Percentiles rank a stretch among this genome's conserved stretches.
Conservation (phyloP, 2,888 invertebrate species). For the Scaptomyza flava region DNA sequence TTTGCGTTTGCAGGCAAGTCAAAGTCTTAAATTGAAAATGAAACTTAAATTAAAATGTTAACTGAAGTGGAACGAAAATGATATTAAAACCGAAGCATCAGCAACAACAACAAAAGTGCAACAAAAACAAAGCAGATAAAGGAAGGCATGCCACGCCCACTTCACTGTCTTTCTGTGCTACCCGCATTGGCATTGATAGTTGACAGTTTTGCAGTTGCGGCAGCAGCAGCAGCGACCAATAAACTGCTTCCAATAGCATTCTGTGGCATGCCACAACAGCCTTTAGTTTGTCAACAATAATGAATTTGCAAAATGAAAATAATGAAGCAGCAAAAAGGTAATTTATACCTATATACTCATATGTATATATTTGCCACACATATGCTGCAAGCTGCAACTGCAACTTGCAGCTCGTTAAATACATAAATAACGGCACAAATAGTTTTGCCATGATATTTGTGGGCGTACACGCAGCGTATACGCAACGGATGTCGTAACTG, state of each 20-base stretch:
- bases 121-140: slow-evolving; percentile 18
- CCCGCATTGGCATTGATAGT: slow-evolving; percentile 68
- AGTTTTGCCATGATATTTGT: not conserved
- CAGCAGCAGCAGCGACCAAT: slow-evolving; percentile 33
- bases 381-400: slow-evolving; percentile 17
- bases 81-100: slow-evolving; percentile 76
- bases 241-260: slow-evolving; percentile 51
- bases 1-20: slow-evolving; percentile 66
- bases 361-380: slow-evolving; percentile 13
- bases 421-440: slow-evolving; percentile 49
- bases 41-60: slow-evolving; percentile 83
- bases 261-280: slow-evolving; percentile 61
- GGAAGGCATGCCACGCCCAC: slow-evolving; percentile 29
- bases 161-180: slow-evolving; percentile 35
- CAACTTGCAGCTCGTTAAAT: slow-evolving; percentile 49
- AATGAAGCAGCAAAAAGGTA: slow-evolving; percentile 66
- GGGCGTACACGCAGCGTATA: slow-evolving; percentile 24
- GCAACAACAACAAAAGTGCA: slow-evolving; percentile 24
- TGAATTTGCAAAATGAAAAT: too few relatives aligned
- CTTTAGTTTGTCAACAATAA: slow-evolving; percentile 74
- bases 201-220: slow-evolving; percentile 51
- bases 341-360: slow-evolving; percentile 26
- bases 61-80: slow-evolving; percentile 83
- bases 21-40: slow-evolving; percentile 81
- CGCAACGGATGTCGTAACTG: slow-evolving; percentile 12